Conservation (phyloP, 2,888 invertebrate genomes). For the Anorthoa munda region DNA sequence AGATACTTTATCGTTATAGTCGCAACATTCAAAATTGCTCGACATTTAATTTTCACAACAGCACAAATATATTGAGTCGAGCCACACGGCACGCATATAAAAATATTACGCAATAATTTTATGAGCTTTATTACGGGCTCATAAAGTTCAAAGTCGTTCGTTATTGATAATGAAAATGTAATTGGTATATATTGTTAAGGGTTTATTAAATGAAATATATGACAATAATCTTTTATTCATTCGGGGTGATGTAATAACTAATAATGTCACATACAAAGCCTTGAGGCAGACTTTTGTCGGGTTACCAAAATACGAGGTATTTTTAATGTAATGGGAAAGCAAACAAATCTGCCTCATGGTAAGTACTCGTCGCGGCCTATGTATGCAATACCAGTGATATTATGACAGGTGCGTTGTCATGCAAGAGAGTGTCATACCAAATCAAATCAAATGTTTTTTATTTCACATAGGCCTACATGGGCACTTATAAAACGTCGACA, state of each 20-base stretch:
- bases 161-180: conserved; percentile 53
- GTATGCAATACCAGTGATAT: too few species aligned
- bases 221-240: conserved; percentile 42
- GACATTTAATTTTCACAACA: conserved; percentile 50
- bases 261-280: background rate
- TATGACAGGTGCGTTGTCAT: too few species aligned
- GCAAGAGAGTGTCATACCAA: too few species aligned
- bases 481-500: too few species aligned
- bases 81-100: conserved; percentile 51
- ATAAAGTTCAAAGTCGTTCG: conserved; percentile 63
- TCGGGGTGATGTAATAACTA: background rate
- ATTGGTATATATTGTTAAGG: conserved; percentile 46
- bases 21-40: conserved; percentile 42
- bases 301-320: background rate
- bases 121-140: conserved; percentile 52
- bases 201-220: conserved; percentile 47
- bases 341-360: too few species aligned
- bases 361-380: too few species aligned
- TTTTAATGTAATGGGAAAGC: background rate
- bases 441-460: too few species aligned
- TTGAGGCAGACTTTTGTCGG: background rate
- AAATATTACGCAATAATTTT: conserved; percentile 55
- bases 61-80: conserved; percentile 45
- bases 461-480: too few species aligned
- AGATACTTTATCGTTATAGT: conserved; percentile 5